These are phyloP conservation scores for Oscheius sp. DNA, from an alignment of 2,888 invertebrate genomes.

Conservation along the genomic window DNA sequence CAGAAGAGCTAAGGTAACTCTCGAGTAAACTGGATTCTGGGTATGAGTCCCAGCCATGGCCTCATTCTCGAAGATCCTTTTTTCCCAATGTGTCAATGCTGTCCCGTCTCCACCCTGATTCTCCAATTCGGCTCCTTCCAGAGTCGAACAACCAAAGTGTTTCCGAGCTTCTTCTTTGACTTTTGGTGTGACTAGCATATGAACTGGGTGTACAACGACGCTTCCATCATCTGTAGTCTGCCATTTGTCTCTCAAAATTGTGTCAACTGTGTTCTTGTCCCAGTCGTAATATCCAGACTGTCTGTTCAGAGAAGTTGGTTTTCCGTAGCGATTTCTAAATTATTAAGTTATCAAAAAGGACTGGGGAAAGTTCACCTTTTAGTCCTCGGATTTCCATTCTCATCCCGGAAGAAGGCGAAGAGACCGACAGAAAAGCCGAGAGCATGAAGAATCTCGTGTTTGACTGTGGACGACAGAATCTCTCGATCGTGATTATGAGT, in stretches of 20 bases:
- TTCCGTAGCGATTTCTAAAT: constrained; percentile 65
- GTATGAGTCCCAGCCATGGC: constrained; percentile 99
- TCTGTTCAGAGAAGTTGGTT: constrained; percentile 64
- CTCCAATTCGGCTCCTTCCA: constrained; percentile 96
- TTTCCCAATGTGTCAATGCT: constrained; percentile 97
- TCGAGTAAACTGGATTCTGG: constrained; percentile 94
- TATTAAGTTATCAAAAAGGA: background rate
- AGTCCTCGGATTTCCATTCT: constrained; percentile 79
- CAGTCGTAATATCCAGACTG: constrained; percentile 82
- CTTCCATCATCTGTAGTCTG: constrained; percentile 77
- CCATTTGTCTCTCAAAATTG: constrained; percentile 82
- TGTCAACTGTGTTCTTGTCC: constrained; percentile 88
- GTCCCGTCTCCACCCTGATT: constrained; percentile 98
- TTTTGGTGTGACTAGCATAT: constrained; percentile 90
- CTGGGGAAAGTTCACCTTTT: constrained; percentile 51
- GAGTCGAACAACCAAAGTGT: constrained; percentile 73
- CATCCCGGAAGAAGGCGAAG: constrained; percentile 93
- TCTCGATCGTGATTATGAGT: constrained; percentile 87
- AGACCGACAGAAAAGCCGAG: constrained; percentile 95
- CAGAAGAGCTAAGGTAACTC: constrained; percentile 93
- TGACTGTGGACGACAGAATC: constrained; percentile 76
- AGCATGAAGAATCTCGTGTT: constrained; percentile 95
- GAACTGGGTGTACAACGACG: constrained; percentile 80
- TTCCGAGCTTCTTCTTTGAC: constrained; percentile 84
- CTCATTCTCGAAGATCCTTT: constrained; percentile 97